Conservation (phyloP, 2,888 invertebrate genomes). For the Epiblema foenella region DNA sequence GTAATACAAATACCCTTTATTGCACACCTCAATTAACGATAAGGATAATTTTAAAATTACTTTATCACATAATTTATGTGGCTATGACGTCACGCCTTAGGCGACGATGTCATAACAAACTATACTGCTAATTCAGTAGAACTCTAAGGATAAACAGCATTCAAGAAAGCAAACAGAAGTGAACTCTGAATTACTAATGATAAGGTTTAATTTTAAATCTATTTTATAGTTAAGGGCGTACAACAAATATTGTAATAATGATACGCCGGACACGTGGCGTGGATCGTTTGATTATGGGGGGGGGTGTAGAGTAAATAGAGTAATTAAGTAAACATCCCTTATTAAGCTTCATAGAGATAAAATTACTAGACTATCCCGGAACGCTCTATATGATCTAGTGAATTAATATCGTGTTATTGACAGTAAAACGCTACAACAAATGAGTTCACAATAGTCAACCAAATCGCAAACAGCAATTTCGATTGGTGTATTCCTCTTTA, state of each 20-base stretch:
- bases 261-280: background rate
- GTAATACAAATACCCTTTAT: no score
- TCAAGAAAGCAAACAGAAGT: background rate
- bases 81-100: constrained; percentile 16
- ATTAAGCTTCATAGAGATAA: background rate
- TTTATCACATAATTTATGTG: background rate
- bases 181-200: background rate
- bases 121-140: constrained; percentile 1
- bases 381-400: no score
- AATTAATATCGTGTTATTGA: no score
- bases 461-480: no score
- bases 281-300: constrained; percentile 10
- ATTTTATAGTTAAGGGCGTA: background rate
- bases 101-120: constrained; percentile 14
- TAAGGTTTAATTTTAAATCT: background rate
- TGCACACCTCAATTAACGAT: no score
- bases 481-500: no score
- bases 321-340: constrained; percentile 6
- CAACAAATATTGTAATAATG: constrained; percentile 5
- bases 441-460: no score
- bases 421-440: no score
- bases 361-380: no score
- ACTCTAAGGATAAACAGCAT: background rate
- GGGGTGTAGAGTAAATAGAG: constrained; percentile 11
- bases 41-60: background rate